Evolutionary conservation across 2,797 vertebrate genomes (phyloP), one percentile per base, ranked within the genome.

Genomic region (Selene dorsalis): DNA sequence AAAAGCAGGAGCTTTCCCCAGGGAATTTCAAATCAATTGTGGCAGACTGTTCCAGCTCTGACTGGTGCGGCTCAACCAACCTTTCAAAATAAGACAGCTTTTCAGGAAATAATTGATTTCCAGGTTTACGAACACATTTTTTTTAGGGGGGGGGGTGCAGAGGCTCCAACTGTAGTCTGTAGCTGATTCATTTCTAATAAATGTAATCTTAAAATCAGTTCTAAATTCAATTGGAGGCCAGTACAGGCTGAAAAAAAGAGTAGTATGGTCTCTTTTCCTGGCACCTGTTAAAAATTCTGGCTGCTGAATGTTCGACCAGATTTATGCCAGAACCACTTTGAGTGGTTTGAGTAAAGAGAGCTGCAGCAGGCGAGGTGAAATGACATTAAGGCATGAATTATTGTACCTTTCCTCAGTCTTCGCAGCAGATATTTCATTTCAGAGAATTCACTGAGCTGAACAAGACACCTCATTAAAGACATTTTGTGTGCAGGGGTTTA

Each of bases 401-500:
- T 4, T 57, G 38, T 20, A 24, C 16, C 24, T 38, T 60, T 66
- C 45, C 11, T 30, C 6, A 18, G 17, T 60, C 22, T 50, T 52
- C 41, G 45, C 48, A 47, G 74, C 0, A 55, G 48, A 71, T 7
- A 22, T 64, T 57, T 32, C 5, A 58, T 59, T 67, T 74, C 32
- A 30, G 28, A 61, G 56, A 61, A 30, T 55, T 76, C 59, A 30
- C 59, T 39, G 30, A 67, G 56, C 26, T 18, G 35, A 72, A 28
- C 0, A 10, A 61, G n/a, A 26, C 2, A 41, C 9, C 26, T 59
- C 43, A 2, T 59, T 28, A 56, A 59, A 68, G n/a, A 39, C 14
- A 47, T 55, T 74, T 32, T 1, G 1, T 24, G 39, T 20, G 16
- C 39, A 30, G 24, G 17, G n/a, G 43, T 17, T 47, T 18, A 5